phyloP scores from a whole-genome alignment of 2,888 invertebrate genomes.

The Drosophila borborema region DNA sequence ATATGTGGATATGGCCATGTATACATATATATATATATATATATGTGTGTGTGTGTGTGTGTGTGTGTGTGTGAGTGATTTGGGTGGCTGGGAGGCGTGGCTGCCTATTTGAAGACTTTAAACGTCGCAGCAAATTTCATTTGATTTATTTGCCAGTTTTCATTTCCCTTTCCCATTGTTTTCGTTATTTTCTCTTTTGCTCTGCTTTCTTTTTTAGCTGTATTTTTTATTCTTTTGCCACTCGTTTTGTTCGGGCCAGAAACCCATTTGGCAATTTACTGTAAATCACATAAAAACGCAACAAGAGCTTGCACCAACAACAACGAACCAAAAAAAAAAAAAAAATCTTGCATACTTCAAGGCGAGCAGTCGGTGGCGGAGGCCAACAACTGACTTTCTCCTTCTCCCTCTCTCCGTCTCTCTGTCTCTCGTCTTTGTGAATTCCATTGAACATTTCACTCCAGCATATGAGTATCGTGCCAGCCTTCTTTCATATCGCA shows the following conservation, averaged over 20 bases:
- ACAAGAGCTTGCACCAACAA: constrained; percentile 37
- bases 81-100: background rate
- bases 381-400: background rate
- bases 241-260: constrained; percentile 12
- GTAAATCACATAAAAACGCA: constrained; percentile 65
- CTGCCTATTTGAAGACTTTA: constrained; percentile 10
- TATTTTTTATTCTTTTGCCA: constrained; percentile 2
- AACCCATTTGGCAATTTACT: constrained; percentile 70
- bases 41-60: background rate
- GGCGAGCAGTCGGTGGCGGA: constrained; percentile 25
- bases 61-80: background rate
- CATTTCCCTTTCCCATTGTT: constrained; percentile 63
- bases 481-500: constrained; percentile 6
- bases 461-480: constrained; percentile 1
- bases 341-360: constrained; percentile 56
- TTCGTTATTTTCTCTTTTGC: constrained; percentile 7
- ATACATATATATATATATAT: background rate
- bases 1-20: background rate
- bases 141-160: constrained; percentile 80
- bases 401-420: too few relatives aligned
- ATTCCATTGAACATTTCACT: constrained; percentile 53
- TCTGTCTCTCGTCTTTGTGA: constrained; percentile 8
- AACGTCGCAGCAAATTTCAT: constrained; percentile 74
- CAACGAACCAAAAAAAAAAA: constrained; percentile 19
- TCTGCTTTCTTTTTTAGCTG: background rate